Conservation (phyloP, 92 coral and sea anemone genomes). For the Siderastrea siderea region DNA sequence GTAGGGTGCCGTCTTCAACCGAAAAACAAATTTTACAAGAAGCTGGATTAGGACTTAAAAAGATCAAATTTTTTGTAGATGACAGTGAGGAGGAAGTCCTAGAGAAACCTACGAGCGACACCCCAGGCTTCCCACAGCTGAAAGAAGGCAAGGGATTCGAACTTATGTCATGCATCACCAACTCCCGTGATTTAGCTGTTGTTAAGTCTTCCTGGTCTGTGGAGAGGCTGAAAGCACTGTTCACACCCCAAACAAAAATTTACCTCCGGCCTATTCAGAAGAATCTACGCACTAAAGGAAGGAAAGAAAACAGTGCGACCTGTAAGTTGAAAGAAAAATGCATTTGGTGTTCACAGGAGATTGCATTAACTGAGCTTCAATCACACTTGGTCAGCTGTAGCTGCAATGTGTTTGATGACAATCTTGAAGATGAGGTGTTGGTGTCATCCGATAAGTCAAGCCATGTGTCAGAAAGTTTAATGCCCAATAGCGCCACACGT, state of each 20-base stretch:
- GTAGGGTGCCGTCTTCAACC: background rate
- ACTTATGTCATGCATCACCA: background rate
- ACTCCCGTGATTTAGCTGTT: background rate
- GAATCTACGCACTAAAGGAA: constrained; percentile 20
- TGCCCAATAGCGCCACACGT: too few relatives aligned
- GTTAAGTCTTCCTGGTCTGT: background rate
- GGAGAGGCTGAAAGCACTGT: constrained; percentile 3
- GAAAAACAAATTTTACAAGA: background rate
- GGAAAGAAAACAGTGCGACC: background rate
- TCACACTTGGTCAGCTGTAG: background rate
- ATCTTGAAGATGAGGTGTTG: background rate
- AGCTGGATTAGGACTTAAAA: background rate
- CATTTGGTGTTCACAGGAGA: background rate
- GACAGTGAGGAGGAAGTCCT: background rate
- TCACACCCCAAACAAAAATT: constrained; percentile 49
- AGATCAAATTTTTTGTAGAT: background rate
- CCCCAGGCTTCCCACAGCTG: background rate
- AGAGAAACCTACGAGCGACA: background rate
- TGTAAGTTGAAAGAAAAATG: background rate
- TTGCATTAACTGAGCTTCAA: background rate
- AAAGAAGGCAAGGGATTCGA: constrained; percentile 9
- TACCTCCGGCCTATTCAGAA: constrained; percentile 50
- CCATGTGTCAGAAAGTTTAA: too few relatives aligned
- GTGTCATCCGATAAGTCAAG: background rate
- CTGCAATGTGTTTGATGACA: background rate